Evolutionary conservation across 2,888 invertebrate species (phyloP).

Genomic region (Tiphia femorata): DNA sequence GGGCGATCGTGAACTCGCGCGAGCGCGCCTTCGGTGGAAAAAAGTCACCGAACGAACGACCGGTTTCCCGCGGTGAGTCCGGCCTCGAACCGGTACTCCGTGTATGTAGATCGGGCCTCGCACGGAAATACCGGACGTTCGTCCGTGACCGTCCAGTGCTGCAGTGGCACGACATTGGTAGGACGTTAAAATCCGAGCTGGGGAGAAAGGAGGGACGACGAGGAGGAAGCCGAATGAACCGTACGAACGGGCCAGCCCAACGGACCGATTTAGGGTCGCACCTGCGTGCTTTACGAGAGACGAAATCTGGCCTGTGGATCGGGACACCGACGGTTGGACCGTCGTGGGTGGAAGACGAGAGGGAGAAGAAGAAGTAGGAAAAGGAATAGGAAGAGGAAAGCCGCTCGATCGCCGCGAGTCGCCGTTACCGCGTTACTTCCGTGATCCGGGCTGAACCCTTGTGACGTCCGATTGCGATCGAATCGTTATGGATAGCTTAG

Average conservation of each 20-base stretch:
- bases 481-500: conserved; percentile 35
- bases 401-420: background rate
- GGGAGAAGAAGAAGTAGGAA: background rate
- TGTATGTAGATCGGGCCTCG: conserved; percentile 32
- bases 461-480: conserved; percentile 32
- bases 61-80: conserved; percentile 29
- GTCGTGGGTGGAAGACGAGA: background rate
- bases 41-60: conserved; percentile 22
- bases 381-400: background rate
- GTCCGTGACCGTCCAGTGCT: conserved; percentile 9
- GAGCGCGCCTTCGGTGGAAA: background rate
- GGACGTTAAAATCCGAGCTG: background rate
- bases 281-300: conserved; percentile 9
- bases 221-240: background rate
- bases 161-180: conserved; percentile 34
- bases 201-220: background rate
- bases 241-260: conserved; percentile 7
- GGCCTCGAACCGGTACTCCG: conserved; percentile 38
- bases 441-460: conserved; percentile 21
- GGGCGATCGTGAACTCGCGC: too few species aligned
- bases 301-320: too few species aligned
- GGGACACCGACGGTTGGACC: too few species aligned
- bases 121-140: conserved; percentile 24
- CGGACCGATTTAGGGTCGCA: conserved; percentile 10
- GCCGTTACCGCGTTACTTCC: conserved; percentile 26